phyloP scores from a whole-genome alignment of 1,140 invertebrate species.

The Heterodera carotae region DNA sequence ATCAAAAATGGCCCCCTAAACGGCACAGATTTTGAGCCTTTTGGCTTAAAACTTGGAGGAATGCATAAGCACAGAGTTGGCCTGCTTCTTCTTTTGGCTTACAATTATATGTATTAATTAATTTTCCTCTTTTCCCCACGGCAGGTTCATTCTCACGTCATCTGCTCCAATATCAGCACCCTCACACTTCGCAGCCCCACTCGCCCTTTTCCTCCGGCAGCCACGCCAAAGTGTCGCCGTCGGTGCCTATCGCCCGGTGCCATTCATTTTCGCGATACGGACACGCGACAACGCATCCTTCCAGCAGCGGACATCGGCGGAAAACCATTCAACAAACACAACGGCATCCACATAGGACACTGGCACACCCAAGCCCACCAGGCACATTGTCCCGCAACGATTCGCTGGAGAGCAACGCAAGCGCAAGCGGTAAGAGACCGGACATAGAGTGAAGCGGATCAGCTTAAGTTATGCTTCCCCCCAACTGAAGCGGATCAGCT shows the following conservation, averaged over 20 bases:
- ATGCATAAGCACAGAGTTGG: no score
- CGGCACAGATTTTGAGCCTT: no score
- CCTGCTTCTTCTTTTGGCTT: no score
- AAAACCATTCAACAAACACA: background rate
- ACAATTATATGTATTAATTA: background rate
- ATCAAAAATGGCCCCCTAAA: no score
- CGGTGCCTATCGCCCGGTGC: constrained; percentile 4
- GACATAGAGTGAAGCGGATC: background rate
- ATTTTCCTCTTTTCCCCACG: background rate
- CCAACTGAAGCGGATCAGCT: background rate
- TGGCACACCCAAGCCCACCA: constrained; percentile 6
- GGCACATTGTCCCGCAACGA: constrained; percentile 35
- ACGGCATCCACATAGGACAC: background rate
- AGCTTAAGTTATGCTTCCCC: background rate
- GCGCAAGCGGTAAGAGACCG: constrained; percentile 15
- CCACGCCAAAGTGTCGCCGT: constrained; percentile 8
- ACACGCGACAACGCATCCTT: background rate
- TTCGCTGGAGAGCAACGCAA: constrained; percentile 31
- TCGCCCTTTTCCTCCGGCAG: constrained; percentile 5
- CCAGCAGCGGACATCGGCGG: background rate
- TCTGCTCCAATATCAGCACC: constrained; percentile 24
- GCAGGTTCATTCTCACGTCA: constrained; percentile 28
- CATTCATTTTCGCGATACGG: constrained; percentile 22
- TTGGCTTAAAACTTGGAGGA: no score
- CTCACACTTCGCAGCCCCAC: constrained; percentile 5